Conservation (phyloP, 2,888 invertebrate genomes). For the Azorinus chamasolen region DNA sequence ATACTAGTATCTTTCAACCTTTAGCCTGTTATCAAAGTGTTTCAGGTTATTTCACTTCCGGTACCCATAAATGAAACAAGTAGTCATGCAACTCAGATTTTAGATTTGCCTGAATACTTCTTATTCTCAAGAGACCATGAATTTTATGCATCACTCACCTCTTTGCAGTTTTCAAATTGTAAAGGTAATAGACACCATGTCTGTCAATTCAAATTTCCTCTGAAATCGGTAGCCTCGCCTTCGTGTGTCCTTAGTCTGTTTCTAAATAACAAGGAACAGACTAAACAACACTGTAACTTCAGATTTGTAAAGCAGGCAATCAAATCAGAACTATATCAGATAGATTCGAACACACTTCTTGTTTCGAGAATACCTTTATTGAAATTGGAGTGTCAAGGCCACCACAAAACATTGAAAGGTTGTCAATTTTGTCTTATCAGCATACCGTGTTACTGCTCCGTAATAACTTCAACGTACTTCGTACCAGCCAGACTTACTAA, state of each 20-base stretch:
- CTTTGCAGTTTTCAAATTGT: slow-evolving; percentile 14
- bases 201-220: slow-evolving; percentile 14
- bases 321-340: not conserved
- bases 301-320: slow-evolving; percentile 31
- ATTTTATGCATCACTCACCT: slow-evolving; percentile 24
- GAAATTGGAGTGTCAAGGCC: too few species aligned
- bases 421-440: slow-evolving; percentile 22
- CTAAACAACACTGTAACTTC: slow-evolving; percentile 14
- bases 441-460: slow-evolving; percentile 16
- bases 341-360: slow-evolving; percentile 16
- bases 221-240: slow-evolving; percentile 13
- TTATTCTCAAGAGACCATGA: slow-evolving; percentile 38
- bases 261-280: slow-evolving; percentile 5
- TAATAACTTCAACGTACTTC: slow-evolving; percentile 6
- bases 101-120: too few species aligned
- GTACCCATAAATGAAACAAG: too few species aligned
- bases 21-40: too few species aligned
- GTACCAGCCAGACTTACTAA: not conserved
- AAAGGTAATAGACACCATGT: slow-evolving; percentile 4
- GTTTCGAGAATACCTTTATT: slow-evolving; percentile 11
- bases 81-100: too few species aligned
- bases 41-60: too few species aligned
- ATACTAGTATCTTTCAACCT: too few species aligned
- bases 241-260: slow-evolving; percentile 20
- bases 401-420: slow-evolving; percentile 17